Evolutionary conservation across 1,140 invertebrate genomes (phyloP).

Genomic region (Monomorium pharaonis): DNA sequence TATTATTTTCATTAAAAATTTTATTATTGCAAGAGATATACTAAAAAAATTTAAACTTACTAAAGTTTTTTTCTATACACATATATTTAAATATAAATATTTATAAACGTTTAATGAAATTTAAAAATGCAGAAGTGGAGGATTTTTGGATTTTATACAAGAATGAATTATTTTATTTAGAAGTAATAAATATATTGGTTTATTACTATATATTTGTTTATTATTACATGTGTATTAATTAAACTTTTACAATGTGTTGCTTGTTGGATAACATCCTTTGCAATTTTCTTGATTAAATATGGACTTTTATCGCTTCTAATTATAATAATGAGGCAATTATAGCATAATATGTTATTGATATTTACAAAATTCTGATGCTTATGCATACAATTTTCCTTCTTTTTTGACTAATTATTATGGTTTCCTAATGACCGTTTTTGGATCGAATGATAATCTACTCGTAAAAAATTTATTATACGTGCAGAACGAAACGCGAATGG

Average conservation of each 20-base stretch:
- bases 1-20: neutral
- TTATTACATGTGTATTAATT: neutral
- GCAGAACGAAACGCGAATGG: conserved; percentile 34
- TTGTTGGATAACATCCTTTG: neutral
- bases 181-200: neutral
- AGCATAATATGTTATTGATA: neutral
- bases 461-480: conserved; percentile 53
- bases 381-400: conserved; percentile 5
- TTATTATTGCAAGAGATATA: neutral
- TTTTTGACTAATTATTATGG: conserved; percentile 9
- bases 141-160: neutral
- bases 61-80: neutral
- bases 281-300: neutral
- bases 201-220: neutral
- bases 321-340: neutral
- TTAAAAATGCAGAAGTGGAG: neutral
- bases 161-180: neutral
- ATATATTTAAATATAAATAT: neutral
- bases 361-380: neutral
- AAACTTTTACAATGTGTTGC: neutral
- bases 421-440: conserved; percentile 22
- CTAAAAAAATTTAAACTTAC: neutral
- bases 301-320: neutral
- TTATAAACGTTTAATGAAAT: neutral
- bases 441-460: conserved; percentile 19